phyloP scores from a whole-genome alignment of 2,113 vertebrate genomes.

The Pongo abelii region DNA sequence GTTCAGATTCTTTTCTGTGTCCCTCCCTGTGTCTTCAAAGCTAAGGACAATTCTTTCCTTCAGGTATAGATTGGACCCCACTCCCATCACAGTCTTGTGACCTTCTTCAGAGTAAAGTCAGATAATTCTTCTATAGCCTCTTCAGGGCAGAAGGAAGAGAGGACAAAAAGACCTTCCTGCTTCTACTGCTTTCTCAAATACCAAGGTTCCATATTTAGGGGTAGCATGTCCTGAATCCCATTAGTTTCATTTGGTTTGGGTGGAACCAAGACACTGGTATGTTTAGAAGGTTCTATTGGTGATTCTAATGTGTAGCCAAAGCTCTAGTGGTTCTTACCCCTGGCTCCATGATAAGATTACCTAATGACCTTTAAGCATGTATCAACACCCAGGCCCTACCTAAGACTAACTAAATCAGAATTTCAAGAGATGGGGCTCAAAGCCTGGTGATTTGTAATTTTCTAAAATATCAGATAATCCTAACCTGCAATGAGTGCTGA shows the following conservation, averaged over 20 bases:
- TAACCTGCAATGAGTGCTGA: background rate
- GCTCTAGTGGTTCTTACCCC: background rate
- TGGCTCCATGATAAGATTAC: background rate
- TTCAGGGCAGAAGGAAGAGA: background rate
- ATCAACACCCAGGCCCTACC: background rate
- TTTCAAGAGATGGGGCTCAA: background rate
- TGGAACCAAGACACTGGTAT: accelerated
- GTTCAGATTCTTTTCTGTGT: background rate
- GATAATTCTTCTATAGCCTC: background rate
- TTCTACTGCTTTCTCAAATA: background rate
- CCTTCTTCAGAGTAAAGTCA: background rate
- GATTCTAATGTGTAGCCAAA: accelerated
- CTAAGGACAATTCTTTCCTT: background rate
- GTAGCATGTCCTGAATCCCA: background rate
- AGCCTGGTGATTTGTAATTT: background rate
- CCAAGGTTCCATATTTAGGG: background rate
- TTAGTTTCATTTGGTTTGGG: background rate
- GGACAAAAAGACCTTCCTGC: background rate
- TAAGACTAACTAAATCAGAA: background rate
- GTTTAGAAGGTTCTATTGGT: background rate
- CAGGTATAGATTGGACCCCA: background rate
- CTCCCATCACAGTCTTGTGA: background rate
- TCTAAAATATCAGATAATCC: conserved; percentile 15
- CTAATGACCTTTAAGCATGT: background rate
- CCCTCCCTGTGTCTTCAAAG: background rate